A percentile compares a stretch with the other conserved stretches of the same genome.
Conservation (phyloP, 2,113 vertebrate species). For the Phylloscopus trochiloides region DNA sequence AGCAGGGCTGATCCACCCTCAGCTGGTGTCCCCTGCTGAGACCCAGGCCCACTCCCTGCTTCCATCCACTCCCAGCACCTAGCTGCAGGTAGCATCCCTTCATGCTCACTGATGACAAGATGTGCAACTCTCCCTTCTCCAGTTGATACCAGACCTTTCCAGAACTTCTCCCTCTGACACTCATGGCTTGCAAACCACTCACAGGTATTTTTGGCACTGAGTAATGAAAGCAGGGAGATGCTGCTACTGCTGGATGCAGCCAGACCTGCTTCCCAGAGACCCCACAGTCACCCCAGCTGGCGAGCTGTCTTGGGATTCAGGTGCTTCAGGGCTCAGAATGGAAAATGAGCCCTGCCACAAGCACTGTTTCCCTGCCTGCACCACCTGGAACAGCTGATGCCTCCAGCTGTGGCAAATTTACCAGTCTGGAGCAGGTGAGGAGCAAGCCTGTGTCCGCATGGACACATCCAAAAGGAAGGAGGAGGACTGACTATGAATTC, state of each 20-base stretch:
- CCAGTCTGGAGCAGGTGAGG: background rate
- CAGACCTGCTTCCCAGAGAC: background rate
- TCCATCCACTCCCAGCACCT: fast-evolving
- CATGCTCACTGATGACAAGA: background rate
- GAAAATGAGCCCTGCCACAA: background rate
- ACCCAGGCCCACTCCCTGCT: background rate
- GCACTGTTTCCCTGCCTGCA: background rate
- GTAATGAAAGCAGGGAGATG: background rate
- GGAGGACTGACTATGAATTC: background rate
- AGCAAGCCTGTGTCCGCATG: background rate
- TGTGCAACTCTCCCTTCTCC: background rate
- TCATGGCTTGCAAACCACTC: background rate
- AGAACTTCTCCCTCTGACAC: background rate
- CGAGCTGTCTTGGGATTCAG: background rate
- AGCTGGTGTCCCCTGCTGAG: background rate
- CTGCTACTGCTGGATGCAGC: background rate
- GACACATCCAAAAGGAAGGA: background rate
- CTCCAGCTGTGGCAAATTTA: background rate
- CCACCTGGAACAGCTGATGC: background rate
- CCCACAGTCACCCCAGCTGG: background rate
- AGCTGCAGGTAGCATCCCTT: background rate
- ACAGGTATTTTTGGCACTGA: background rate
- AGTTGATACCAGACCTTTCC: background rate
- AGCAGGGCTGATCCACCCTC: background rate
- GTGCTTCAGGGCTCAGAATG: background rate